phyloP scores from a whole-genome alignment of 2,888 invertebrate genomes.

The Tolmerus cingulatus region DNA sequence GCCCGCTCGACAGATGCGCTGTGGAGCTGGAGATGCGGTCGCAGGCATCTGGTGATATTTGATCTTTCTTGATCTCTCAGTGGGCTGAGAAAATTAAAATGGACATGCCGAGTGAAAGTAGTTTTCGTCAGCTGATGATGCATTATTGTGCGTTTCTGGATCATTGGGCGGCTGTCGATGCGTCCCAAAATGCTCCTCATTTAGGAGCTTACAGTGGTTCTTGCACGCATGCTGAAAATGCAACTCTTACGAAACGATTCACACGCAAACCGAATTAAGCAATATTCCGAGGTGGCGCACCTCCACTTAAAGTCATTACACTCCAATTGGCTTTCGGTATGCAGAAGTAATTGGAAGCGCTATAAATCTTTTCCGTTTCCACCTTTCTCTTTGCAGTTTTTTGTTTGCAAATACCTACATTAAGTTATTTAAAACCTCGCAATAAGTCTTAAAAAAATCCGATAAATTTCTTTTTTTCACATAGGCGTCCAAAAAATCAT shows the following conservation, averaged over 20 bases:
- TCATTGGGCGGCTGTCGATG: background rate
- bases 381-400: background rate
- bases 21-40: background rate
- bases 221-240: background rate
- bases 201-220: background rate
- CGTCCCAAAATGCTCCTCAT: background rate
- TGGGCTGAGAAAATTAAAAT: background rate
- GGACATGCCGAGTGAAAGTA: background rate
- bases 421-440: background rate
- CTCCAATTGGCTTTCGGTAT: background rate
- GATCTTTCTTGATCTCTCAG: background rate
- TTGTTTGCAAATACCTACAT: background rate
- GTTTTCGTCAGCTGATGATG: background rate
- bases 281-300: background rate
- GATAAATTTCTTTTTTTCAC: background rate
- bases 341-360: background rate
- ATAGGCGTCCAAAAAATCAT: conserved; percentile 93
- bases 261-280: background rate
- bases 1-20: no score
- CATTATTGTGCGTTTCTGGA: background rate
- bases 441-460: background rate
- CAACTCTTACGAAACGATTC: background rate
- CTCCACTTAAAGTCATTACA: background rate
- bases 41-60: background rate
- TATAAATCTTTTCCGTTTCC: background rate